These are phyloP conservation scores for Copsychus sechellarum DNA, from an alignment of 2,113 vertebrate genomes.

Conservation along the genomic window DNA sequence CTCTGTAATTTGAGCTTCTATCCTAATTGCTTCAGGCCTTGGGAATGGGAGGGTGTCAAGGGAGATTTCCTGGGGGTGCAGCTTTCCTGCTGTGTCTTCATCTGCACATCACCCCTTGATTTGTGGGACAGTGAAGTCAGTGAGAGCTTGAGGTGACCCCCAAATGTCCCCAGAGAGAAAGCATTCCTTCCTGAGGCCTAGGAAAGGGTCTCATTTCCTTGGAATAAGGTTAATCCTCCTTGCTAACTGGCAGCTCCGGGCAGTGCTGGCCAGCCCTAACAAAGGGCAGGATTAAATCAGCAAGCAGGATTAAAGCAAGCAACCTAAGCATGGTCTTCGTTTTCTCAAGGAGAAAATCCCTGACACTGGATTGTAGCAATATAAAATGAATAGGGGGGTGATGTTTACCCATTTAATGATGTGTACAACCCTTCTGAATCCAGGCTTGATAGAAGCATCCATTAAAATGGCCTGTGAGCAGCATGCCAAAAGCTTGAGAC, in stretches of 20 bases:
- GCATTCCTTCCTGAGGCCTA: not conserved
- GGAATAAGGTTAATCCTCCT: not conserved
- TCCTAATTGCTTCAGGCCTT: not conserved
- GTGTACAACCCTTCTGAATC: not conserved
- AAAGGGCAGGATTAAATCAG: not conserved
- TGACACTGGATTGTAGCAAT: not conserved
- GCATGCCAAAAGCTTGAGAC: not conserved
- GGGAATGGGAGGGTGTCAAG: not conserved
- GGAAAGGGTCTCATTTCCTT: not conserved
- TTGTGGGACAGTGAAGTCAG: not conserved
- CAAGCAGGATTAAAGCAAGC: not conserved
- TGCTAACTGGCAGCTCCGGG: not conserved
- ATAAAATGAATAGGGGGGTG: not conserved
- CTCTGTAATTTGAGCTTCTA: not conserved
- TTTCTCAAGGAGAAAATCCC: not conserved
- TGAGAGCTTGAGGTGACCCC: not conserved
- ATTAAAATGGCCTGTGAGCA: not conserved
- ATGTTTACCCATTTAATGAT: not conserved
- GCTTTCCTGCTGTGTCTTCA: not conserved
- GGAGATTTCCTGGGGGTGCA: not conserved
- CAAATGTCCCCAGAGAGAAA: not conserved
- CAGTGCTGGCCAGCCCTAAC: not conserved
- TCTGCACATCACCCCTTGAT: not conserved
- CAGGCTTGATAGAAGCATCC: not conserved
- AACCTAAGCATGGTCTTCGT: not conserved